Conservation (phyloP, 2,888 invertebrate species). For the Chrysodeixis includens region DNA sequence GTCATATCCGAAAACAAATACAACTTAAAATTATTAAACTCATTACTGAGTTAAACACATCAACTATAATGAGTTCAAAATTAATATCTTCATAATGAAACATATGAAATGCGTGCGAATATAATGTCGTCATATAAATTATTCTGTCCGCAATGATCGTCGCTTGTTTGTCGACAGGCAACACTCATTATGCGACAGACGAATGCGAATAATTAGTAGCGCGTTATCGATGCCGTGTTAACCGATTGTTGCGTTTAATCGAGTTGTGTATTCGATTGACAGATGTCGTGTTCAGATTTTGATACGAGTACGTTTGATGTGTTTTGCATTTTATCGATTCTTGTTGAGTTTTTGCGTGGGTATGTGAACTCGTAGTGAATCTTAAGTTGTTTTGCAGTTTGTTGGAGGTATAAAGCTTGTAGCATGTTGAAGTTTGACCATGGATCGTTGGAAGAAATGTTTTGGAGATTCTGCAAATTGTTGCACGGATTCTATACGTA, state of each 20-base stretch:
- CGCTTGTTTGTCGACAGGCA: conserved; percentile 38
- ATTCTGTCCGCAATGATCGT: conserved; percentile 49
- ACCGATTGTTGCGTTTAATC: conserved; percentile 46
- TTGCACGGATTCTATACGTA: too few relatives aligned
- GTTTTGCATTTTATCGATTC: background rate
- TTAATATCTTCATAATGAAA: conserved; percentile 23
- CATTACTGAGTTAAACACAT: too few relatives aligned
- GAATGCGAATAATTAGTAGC: conserved; percentile 51
- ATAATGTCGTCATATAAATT: conserved; percentile 50
- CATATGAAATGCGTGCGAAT: background rate
- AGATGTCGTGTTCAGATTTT: conserved; percentile 14
- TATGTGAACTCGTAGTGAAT: background rate
- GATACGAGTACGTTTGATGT: background rate
- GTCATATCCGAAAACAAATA: background rate
- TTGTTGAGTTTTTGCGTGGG: background rate
- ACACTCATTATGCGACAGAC: conserved; percentile 55
- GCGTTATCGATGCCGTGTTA: conserved; percentile 47
- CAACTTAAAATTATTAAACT: background rate
- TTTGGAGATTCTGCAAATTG: too few relatives aligned
- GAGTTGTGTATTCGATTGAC: conserved; percentile 29
- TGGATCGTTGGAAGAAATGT: too few relatives aligned
- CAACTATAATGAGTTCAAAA: background rate
- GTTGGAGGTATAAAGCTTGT: background rate
- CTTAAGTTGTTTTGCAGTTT: background rate
- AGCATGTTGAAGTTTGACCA: background rate